Evolutionary conservation across 2,888 invertebrate genomes (phyloP), one percentile per base, ranked within the genome.

Genomic region (Caenorhabditis sp.): DNA sequence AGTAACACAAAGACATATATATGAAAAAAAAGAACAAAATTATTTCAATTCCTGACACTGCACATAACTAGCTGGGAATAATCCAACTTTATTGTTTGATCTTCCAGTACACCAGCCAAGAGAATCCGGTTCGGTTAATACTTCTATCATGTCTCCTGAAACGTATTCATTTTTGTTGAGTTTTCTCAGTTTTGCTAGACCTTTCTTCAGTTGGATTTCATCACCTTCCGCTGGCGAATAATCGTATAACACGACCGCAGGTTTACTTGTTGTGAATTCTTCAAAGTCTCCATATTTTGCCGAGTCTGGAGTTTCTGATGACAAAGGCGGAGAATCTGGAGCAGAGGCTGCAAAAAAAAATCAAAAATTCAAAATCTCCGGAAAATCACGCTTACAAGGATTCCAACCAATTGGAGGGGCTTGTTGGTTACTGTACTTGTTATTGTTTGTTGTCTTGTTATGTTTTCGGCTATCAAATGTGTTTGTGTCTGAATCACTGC

Each of bases 61-160:
- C 21, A 85, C 85, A 61, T 84, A 85, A 59, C 81, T 83, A 53
- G 83, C 83, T 10, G 85, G 85, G 74, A 85, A 85, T 5, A 85
- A 77, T 31, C 85, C 85, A n/a, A 72, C 67, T 24, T 31, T 50
- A 19, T 77, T 76, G 59, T 76, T 74, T 8, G 59, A 66, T 54
- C 74, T 64, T 62, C 82, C 86, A 59, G 76, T 81, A 65, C 85
- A 84, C 86, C 86, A 86, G 26, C 86, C 86, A 37, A 86, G 78
- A 10, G 79, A 78, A 58, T 86, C 86, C 0, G 86, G 84, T 26
- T 84, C 86, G 1, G 83, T 81, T 17, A 86, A 65, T 8, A 86
- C 75, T 62, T 86, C 86, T 51, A 86, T 78, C 63, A 74, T 71
- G n/a, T 83, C 82, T 36, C 84, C 85, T 78, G 51, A 57, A 77